Base-by-base conservation (phyloP, 2,113 vertebrate species). In the Mugil cephalus region DNA sequence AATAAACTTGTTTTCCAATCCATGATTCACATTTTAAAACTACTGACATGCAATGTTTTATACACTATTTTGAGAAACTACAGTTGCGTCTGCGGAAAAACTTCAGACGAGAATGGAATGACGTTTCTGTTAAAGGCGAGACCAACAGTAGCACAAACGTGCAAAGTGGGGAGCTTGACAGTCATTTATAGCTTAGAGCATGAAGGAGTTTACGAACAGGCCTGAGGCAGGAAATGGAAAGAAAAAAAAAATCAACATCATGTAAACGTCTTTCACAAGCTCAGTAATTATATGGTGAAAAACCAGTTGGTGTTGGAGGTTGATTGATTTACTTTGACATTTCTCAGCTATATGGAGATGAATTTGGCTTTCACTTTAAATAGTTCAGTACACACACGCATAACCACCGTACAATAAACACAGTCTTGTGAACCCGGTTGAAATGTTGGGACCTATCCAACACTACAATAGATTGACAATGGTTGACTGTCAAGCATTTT, bases 151-250 rank as follows among this genome's bases (percentile, higher is more conserved):
- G 67, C 40, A 12, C 45, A 64, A 71, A 69, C 42, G 69, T 69
- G 30, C 17, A 62, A 55, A 64, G 47, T n/a, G 15, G 17, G 39
- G 38, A 24, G 34, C 64, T 72, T 74, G 54, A 87, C 75, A 79
- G 74, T 42, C 61, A 62, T 88, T 79, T 59, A 61, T 83, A 55
- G 84, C 79, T 83, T 24, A 53, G n/a, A 90, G 86, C 63, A 46
- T 63, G 13, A 70, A 77, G 80, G 36, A 73, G 54, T 62, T 69
- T 62, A 69, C 75, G 76, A 69, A 60, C 76, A 59, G 38, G 69
- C 68, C 56, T 11, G 47, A 67, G 62, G 76, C 66, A 45, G 42
- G 34, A 79, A 36, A 38, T 8, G 19, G 40, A 50, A 43, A 60
- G 8, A 43, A 72, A 51, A 66, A 48, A 9, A 48, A 42, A 48